A percentile compares a stretch with the other conserved stretches of the same genome.
Conservation (phyloP, 2,888 invertebrate species). For the Nomada lathburiana region DNA sequence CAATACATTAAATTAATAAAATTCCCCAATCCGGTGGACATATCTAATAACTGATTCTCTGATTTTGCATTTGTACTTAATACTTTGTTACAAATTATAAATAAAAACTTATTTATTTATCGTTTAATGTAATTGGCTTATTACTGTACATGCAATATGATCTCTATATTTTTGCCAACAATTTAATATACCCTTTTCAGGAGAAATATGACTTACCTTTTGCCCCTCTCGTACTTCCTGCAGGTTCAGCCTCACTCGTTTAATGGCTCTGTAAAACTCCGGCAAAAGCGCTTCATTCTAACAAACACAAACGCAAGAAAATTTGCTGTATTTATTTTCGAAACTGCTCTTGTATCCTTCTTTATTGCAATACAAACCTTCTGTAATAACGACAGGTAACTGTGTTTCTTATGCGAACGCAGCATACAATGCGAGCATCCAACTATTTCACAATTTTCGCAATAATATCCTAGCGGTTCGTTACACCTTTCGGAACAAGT, state of each 20-base stretch:
- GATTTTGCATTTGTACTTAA: conserved; percentile 61
- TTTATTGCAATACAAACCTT: conserved; percentile 78
- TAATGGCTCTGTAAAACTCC: conserved; percentile 70
- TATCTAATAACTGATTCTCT: not conserved
- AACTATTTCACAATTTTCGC: conserved; percentile 81
- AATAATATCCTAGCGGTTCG: conserved; percentile 81
- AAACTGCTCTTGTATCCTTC: not conserved
- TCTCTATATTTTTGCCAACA: not conserved
- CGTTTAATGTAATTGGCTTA: conserved; percentile 30
- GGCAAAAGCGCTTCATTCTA: conserved; percentile 77
- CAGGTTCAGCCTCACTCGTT: conserved; percentile 74
- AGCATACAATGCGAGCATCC: conserved; percentile 84
- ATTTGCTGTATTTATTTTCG: conserved; percentile 34
- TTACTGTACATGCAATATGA: conserved; percentile 17
- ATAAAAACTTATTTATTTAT: conserved; percentile 77
- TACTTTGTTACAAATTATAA: conserved; percentile 67
- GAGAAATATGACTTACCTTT: conserved; percentile 80
- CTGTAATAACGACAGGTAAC: conserved; percentile 70
- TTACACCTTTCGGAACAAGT: conserved; percentile 71
- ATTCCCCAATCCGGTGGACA: not conserved
- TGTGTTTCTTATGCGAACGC: conserved; percentile 81
- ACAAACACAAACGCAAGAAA: conserved; percentile 58
- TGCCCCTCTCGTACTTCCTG: conserved; percentile 75
- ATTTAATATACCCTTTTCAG: not conserved
- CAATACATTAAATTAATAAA: conserved; percentile 19